These are phyloP conservation scores for Anthopleura xanthogrammica DNA, from an alignment of 92 coral and sea anemone species.

Conservation along the genomic window DNA sequence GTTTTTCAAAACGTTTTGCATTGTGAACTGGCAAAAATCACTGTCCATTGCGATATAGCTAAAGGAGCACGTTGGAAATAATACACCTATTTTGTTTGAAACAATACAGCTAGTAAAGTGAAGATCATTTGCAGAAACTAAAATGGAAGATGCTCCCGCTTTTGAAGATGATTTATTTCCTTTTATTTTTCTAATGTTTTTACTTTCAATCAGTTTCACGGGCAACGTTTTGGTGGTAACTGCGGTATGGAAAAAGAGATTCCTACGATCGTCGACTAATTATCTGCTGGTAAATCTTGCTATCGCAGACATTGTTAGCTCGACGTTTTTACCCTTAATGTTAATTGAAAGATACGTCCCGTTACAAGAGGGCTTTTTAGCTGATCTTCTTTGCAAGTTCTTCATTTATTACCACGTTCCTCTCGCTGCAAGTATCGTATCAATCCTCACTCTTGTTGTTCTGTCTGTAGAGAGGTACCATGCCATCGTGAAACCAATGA, in stretches of 20 bases:
- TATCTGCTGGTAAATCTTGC: background rate
- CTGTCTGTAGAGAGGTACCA: conserved; percentile 56
- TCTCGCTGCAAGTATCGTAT: conserved; percentile 39
- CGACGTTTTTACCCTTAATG: background rate
- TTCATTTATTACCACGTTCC: conserved; percentile 46
- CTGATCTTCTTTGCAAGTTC: conserved; percentile 22
- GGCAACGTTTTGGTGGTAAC: background rate
- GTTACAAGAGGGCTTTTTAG: background rate
- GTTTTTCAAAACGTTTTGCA: no score
- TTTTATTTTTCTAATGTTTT: background rate
- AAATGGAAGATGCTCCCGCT: no score
- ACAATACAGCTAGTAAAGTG: no score
- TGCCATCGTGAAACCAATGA: conserved; percentile 27
- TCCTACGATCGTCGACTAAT: background rate
- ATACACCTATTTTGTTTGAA: no score
- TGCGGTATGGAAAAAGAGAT: conserved; percentile 9
- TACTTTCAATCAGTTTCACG: background rate
- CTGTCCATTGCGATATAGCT: no score
- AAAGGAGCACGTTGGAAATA: no score
- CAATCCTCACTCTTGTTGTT: conserved; percentile 50
- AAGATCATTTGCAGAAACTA: no score
- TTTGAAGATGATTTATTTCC: no score
- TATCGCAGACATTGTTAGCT: conserved; percentile 1
- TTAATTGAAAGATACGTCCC: background rate
- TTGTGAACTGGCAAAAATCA: no score